Evolutionary conservation across 2,888 invertebrate species (phyloP), one percentile per base, ranked within the genome.

Genomic region (Scaptodrosophila latifasciaeformis): DNA sequence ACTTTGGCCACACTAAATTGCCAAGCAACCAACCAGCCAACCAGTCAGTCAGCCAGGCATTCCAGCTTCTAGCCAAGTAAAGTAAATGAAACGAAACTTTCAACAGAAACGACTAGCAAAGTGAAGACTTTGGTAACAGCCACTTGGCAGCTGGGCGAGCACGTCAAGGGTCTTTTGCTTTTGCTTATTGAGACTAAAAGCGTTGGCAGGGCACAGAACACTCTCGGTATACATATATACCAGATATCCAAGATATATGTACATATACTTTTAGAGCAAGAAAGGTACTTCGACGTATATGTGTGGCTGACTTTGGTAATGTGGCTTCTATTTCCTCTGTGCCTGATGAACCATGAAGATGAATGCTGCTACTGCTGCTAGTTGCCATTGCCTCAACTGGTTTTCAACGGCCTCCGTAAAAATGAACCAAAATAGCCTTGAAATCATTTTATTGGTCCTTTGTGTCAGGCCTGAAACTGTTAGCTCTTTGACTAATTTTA

Each of bases 371-470:
- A 44, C 15, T 35, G 49, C 27, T 31, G 57, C 37, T 40, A 29
- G 48, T 29, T 31, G 4, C 27, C 9, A 6, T 6, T 27, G 4
- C 27, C 27, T 27, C 27, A 6, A 4, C 9, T 31, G 31, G 3
- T 5, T 31, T 31, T 31, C 10, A n/a, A 10, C 3, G n/a, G n/a
- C n/a, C n/a, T n/a, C 5, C 9, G 27, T 9, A 5, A 27, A 9
- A 5, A 27, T 6, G 15, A 5, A 15, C 21, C 19, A 49, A 61
- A 51, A 47, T 51, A 49, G 49, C 44, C 61, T 55, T 47, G 44
- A 61, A 55, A 31, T 42, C 17, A 45, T 50, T 61, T 61, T 40
- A 61, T 55, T 44, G 61, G 52, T 2, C 6, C 7, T 15, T n/a
- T n/a, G n/a, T n/a, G n/a, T n/a, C n/a, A n/a, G n/a, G n/a, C n/a